These are phyloP conservation scores for Leptonema lineaticorne DNA, from an alignment of 1,140 invertebrate species.

Conservation along the genomic window DNA sequence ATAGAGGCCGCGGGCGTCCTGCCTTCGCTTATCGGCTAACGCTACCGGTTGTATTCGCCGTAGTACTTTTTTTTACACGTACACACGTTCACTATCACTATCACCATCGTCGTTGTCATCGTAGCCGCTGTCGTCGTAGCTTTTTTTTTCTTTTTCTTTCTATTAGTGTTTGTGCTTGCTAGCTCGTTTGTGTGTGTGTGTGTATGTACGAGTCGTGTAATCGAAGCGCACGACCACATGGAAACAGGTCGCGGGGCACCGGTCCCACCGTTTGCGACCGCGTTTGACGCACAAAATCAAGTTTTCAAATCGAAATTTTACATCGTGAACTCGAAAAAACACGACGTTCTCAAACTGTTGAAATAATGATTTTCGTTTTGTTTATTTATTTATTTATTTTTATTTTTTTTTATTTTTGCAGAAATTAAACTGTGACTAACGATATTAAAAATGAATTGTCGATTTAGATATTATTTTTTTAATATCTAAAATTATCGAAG, in stretches of 20 bases:
- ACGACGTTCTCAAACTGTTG: conserved; percentile 2
- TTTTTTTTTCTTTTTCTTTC: too few species aligned
- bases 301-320: conserved; percentile 39
- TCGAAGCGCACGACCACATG: not conserved
- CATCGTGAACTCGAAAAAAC: conserved; percentile 15
- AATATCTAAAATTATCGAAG: too few species aligned
- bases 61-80: too few species aligned
- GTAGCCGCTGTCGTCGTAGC: too few species aligned
- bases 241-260: not conserved
- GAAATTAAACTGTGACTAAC: too few species aligned
- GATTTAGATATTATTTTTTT: too few species aligned
- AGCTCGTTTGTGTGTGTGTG: not conserved
- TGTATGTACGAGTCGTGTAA: not conserved
- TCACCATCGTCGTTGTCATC: not conserved
- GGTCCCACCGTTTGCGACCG: not conserved
- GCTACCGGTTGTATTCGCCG: conserved; percentile 37
- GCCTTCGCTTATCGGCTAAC: conserved; percentile 34
- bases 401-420: too few species aligned
- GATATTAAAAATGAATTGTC: too few species aligned
- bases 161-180: not conserved
- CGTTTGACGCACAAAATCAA: conserved; percentile 35
- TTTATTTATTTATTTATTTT: too few species aligned
- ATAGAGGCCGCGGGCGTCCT: not conserved
- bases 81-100: not conserved
- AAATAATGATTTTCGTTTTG: not conserved